Conservation (phyloP, 1,140 invertebrate genomes). For the Lysiphlebus fabarum region DNA sequence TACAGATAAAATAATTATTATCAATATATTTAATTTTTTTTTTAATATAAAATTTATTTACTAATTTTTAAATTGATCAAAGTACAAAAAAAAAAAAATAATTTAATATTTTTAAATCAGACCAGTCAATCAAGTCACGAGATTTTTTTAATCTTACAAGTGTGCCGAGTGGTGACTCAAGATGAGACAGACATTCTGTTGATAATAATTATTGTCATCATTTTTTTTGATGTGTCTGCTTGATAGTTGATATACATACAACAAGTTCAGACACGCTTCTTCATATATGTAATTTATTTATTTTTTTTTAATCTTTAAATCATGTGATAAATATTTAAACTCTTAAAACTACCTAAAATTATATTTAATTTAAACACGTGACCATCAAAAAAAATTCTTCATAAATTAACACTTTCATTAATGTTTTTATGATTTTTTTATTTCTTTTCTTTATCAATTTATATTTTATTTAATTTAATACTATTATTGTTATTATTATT, state of each 20-base stretch:
- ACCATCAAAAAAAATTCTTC: too few relatives aligned
- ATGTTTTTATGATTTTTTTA: too few relatives aligned
- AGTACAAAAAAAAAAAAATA: background rate
- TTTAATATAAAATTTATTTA: background rate
- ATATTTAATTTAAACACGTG: too few relatives aligned
- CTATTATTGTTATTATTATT: background rate
- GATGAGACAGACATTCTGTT: background rate
- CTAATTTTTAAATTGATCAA: background rate
- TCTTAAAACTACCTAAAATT: too few relatives aligned
- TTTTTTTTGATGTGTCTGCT: background rate
- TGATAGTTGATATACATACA: background rate
- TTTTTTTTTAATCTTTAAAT: too few relatives aligned
- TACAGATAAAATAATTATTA: background rate
- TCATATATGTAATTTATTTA: background rate
- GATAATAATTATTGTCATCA: conserved; percentile 8
- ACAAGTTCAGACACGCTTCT: background rate
- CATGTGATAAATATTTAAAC: too few relatives aligned
- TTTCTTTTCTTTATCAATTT: too few relatives aligned
- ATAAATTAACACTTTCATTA: too few relatives aligned
- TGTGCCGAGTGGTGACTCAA: background rate
- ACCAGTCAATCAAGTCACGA: conserved; percentile 5
- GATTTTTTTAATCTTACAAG: background rate
- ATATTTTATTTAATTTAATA: too few relatives aligned
- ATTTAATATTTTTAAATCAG: background rate
- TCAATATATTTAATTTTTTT: background rate